These are phyloP conservation scores for Heliconius himera DNA, from an alignment of 1,140 invertebrate genomes.

Conservation along the genomic window DNA sequence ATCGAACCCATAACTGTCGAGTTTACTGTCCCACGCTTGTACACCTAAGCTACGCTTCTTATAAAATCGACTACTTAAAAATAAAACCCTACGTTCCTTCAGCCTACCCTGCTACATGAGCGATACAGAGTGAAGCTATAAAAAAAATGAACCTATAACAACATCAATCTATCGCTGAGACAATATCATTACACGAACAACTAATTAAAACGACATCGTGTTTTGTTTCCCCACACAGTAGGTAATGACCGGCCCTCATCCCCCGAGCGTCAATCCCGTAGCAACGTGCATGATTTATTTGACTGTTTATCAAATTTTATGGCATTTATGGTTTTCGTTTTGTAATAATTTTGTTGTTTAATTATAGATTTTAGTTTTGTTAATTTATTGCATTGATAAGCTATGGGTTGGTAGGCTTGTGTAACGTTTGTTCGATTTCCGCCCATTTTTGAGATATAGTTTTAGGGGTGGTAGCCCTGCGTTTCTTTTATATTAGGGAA, in stretches of 20 bases:
- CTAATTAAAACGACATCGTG: constrained; percentile 10
- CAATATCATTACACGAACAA: background rate
- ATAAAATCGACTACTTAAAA: too few species aligned
- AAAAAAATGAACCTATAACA: background rate
- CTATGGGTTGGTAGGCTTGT: background rate
- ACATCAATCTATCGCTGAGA: background rate
- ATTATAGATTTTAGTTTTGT: constrained; percentile 13
- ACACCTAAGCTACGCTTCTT: too few species aligned
- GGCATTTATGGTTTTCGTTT: constrained; percentile 14
- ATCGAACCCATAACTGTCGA: too few species aligned
- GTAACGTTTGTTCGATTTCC: background rate
- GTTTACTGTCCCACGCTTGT: too few species aligned
- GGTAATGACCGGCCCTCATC: constrained; percentile 1
- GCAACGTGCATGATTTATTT: constrained; percentile 3
- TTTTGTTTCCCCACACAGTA: background rate
- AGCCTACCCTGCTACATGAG: too few species aligned
- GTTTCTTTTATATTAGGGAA: too few species aligned
- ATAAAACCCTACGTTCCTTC: too few species aligned
- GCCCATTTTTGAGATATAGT: background rate
- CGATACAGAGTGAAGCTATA: too few species aligned
- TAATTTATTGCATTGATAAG: background rate
- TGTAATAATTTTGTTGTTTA: constrained; percentile 9
- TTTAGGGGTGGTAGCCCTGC: too few species aligned
- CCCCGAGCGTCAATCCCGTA: background rate
- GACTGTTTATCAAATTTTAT: constrained; percentile 13